phyloP scores from a whole-genome alignment of 2,888 invertebrate species.

The Dione juno region DNA sequence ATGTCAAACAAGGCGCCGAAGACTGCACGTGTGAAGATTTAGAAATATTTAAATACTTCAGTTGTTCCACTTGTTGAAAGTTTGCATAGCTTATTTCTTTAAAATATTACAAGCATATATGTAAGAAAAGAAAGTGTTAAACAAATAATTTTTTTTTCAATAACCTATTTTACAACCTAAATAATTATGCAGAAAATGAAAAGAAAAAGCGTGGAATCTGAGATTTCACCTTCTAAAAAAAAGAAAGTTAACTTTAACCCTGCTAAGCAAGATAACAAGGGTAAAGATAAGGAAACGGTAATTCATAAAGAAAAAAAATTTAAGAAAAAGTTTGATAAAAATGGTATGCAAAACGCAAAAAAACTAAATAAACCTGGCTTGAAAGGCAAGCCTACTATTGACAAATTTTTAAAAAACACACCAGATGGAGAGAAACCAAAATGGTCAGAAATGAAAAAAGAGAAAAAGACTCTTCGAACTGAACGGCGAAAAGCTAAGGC shows the following conservation, averaged over 20 bases:
- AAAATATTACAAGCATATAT: background rate
- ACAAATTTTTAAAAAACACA: conserved; percentile 57
- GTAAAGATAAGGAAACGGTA: conserved; percentile 36
- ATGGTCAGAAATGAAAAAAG: conserved; percentile 89
- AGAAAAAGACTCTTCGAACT: conserved; percentile 87
- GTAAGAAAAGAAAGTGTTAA: background rate
- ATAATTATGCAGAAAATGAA: conserved; percentile 70
- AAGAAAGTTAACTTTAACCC: conserved; percentile 60
- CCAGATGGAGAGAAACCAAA: conserved; percentile 78
- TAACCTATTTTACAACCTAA: conserved; percentile 15
- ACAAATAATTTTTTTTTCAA: background rate
- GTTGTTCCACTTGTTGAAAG: background rate
- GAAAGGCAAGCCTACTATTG: conserved; percentile 52
- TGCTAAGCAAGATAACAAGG: conserved; percentile 39
- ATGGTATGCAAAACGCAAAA: conserved; percentile 43
- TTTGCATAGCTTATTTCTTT: background rate
- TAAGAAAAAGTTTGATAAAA: conserved; percentile 43
- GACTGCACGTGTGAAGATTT: conserved; percentile 14
- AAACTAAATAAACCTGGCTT: conserved; percentile 42
- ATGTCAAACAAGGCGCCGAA: conserved; percentile 13
- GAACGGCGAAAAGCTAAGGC: conserved; percentile 85
- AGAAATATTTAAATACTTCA: background rate
- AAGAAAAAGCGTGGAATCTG: conserved; percentile 61
- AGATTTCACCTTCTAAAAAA: conserved; percentile 57
- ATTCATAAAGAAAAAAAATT: conserved; percentile 36